These are phyloP conservation scores for Halcyon malimbica DNA, from an alignment of 2,113 vertebrate species.

Conservation along the genomic window DNA sequence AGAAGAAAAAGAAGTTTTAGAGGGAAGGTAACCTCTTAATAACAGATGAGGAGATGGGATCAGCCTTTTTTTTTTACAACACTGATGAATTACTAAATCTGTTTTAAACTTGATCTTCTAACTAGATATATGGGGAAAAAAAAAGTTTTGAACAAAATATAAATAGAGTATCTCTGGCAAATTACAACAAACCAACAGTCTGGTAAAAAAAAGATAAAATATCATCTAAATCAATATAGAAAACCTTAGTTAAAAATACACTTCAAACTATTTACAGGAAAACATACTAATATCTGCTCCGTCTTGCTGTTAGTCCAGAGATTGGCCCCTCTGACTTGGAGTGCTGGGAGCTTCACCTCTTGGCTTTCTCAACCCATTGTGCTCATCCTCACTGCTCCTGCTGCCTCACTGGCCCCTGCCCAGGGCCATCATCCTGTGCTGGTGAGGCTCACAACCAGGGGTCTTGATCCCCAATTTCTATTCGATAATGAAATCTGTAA, in stretches of 20 bases:
- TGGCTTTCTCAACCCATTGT: fast-evolving
- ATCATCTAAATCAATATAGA: not conserved
- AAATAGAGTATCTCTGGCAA: not conserved
- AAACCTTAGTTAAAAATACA: not conserved
- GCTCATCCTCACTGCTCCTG: not conserved
- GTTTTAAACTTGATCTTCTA: not conserved
- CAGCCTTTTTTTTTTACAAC: not conserved
- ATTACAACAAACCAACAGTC: not conserved
- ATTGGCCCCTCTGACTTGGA: not conserved
- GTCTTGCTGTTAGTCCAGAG: not conserved
- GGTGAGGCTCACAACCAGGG: fast-evolving
- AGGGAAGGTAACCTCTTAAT: not conserved
- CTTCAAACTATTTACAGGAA: not conserved
- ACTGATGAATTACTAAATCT: not conserved
- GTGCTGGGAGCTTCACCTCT: fast-evolving
- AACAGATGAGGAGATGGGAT: not conserved
- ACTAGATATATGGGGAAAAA: not conserved
- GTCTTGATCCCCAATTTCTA: not conserved
- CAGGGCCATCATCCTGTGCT: not conserved
- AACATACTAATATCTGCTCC: not conserved
- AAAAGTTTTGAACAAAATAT: not conserved
- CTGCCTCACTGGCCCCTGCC: fast-evolving
- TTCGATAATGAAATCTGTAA: not conserved
- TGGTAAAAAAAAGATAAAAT: not conserved
- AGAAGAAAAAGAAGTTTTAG: not conserved